Evolutionary conservation across 92 coral and sea anemone species (phyloP), one percentile per base, ranked within the genome.

Genomic region (Phenganax marumi): DNA sequence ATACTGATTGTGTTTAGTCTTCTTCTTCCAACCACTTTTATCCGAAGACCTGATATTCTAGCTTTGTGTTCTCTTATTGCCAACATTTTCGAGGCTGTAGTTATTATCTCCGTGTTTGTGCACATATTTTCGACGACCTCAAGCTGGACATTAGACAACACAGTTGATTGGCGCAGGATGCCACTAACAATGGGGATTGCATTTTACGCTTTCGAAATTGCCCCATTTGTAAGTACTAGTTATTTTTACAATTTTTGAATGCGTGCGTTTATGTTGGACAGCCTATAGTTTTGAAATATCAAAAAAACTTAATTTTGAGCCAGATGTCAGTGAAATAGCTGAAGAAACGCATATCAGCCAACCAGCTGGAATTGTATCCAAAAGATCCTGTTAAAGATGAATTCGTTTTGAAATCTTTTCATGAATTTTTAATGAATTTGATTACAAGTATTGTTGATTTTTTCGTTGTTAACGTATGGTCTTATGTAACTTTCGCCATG

Each of bases 151-250:
- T 60, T 54, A 73, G 21, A 73, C 39, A 48, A n/a, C 46, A 51
- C 79, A 0, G 79, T 73, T 3, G 12, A 8, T 17, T 73, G 79
- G 79, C 52, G 61, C 4, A 73, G 52, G 60, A 8, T 73, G 8
- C 79, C 79, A 21, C 52, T 50, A 50, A 50, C 79, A 10, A 33
- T 73, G n/a, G 79, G 79, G 23, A 18, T 50, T 21, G 33, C 52
- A 50, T 48, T 54, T 12, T 50, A 2, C 52, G 57, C 79, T 2
- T 50, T 48, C 56, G 79, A 73, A 50, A 50, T 73, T 23, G 79
- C 79, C 21, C 79, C 79, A 48, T 50, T 73, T 6, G 79, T 73
- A 50, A 73, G 79, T n/a, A n/a, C n/a, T n/a, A n/a, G n/a, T n/a
- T n/a, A n/a, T n/a, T n/a, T n/a, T n/a, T n/a, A n/a, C n/a, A n/a